Percentiles rank a stretch among this genome's conserved stretches.
These are phyloP conservation scores for Zosterops hypoxanthus DNA, from an alignment of 2,113 vertebrate species.

Conservation along the genomic window DNA sequence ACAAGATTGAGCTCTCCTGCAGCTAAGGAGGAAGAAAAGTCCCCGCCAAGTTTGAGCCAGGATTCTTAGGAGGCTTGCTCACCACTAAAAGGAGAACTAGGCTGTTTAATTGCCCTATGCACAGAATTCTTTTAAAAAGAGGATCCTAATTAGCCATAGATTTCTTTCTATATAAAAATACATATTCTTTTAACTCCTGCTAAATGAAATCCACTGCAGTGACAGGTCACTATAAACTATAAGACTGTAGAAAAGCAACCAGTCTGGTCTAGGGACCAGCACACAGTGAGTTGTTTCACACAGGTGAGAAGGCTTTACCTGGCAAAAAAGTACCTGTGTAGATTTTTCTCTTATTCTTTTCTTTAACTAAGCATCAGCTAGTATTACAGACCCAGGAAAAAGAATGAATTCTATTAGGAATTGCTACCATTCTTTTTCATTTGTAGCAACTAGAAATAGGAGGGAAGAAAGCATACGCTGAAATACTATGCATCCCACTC, in stretches of 20 bases:
- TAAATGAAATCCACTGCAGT: neutral
- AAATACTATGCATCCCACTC: neutral
- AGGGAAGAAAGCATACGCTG: neutral
- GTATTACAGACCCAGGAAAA: neutral
- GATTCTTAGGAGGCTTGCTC: neutral
- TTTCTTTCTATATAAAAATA: neutral
- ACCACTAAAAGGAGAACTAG: neutral
- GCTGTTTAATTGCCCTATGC: neutral
- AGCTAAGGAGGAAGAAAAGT: neutral
- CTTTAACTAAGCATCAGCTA: neutral
- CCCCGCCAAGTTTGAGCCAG: neutral
- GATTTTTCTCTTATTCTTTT: too few species aligned
- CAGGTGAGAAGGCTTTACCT: neutral
- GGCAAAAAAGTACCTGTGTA: neutral
- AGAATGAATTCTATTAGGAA: neutral
- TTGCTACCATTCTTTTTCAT: neutral
- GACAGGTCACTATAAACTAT: neutral
- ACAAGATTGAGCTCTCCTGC: neutral
- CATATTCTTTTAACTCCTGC: neutral
- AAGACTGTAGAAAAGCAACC: neutral
- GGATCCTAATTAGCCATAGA: neutral
- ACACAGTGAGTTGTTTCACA: fast-evolving
- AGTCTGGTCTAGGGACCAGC: neutral
- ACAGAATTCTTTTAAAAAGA: neutral
- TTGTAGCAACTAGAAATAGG: neutral